Evolutionary conservation across 2,113 vertebrate species (phyloP), one percentile per base, ranked within the genome.

Genomic region (Semnornis frantzii): DNA sequence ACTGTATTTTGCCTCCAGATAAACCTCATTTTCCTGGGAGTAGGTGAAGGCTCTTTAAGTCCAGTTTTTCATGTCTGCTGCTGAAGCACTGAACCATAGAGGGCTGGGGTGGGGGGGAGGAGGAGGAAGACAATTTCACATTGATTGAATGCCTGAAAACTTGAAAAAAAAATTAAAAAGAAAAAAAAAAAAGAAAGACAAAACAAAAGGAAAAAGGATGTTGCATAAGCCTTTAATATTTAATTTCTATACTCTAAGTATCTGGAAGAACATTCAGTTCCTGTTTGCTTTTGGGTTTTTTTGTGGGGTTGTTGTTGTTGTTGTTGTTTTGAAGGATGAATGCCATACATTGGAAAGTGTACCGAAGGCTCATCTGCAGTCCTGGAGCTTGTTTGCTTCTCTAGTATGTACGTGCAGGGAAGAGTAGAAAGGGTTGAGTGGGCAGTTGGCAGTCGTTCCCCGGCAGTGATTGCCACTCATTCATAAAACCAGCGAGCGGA

Each of bases 371-470:
- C 95, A 97, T 97, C 82, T 96, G 95, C 92, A 96, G 95, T 96
- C 96, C 89, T 39, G 12, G 69, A 60, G 95, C 95, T 92, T 94
- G 89, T 96, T 94, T 96, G 91, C 90, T 88, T 92, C 93, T 97
- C 85, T 93, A 75, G 69, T 94, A 94, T 91, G 94, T 97, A 88
- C 57, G 74, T 95, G 95, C 94, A 83, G 60, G 66, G 96, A 96
- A 88, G 95, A 96, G 94, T 85, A 95, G 96, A 97, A 97, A 94
- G 94, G 96, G 95, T 94, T 98, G 97, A 98, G 97, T 97, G 98
- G 98, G 97, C 97, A 98, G 97, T 97, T 98, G 97, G 97, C 97
- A 98, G 97, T 92, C 96, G 95, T 96, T 97, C 96, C 93, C 69
- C 33, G 94, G 89, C 96, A 97, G 95, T 97, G 98, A 98, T 97